Conservation (phyloP, 1,140 invertebrate species). For the Bombyx mandarina region DNA sequence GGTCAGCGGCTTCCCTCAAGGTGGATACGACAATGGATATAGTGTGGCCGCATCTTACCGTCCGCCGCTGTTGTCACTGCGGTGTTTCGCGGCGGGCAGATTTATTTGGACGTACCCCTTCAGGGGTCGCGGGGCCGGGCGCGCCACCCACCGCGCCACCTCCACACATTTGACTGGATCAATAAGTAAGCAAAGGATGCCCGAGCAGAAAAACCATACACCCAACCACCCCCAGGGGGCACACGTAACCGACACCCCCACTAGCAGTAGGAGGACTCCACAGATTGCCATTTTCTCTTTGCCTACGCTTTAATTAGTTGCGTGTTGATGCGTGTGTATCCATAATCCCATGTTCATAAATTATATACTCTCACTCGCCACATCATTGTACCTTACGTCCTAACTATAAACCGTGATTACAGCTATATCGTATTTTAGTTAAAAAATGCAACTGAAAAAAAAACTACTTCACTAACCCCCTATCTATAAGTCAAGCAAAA, state of each 20-base stretch:
- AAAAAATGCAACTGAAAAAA: no score
- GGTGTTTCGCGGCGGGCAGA: constrained; percentile 68
- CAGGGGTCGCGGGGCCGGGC: constrained; percentile 48
- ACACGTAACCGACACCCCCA: constrained; percentile 67
- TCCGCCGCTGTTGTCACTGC: constrained; percentile 63
- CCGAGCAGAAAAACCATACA: constrained; percentile 73
- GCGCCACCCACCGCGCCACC: constrained; percentile 65
- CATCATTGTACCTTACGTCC: no score
- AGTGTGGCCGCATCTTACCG: constrained; percentile 57
- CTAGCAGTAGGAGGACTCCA: constrained; percentile 71
- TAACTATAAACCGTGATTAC: no score
- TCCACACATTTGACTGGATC: constrained; percentile 72
- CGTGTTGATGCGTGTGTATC: constrained; percentile 67
- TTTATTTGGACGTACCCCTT: constrained; percentile 68
- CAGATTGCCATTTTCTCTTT: constrained; percentile 74
- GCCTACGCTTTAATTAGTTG: constrained; percentile 71
- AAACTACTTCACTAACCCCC: no score
- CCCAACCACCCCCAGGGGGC: constrained; percentile 66
- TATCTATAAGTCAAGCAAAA: no score
- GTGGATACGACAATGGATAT: constrained; percentile 20
- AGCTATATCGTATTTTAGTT: no score
- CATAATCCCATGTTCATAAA: constrained; percentile 59
- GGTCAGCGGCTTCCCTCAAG: constrained; percentile 5
- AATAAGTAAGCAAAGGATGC: constrained; percentile 73
- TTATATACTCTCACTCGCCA: no score